Conservation (phyloP, 2,797 vertebrate genomes). For the Scolopax rusticola region DNA sequence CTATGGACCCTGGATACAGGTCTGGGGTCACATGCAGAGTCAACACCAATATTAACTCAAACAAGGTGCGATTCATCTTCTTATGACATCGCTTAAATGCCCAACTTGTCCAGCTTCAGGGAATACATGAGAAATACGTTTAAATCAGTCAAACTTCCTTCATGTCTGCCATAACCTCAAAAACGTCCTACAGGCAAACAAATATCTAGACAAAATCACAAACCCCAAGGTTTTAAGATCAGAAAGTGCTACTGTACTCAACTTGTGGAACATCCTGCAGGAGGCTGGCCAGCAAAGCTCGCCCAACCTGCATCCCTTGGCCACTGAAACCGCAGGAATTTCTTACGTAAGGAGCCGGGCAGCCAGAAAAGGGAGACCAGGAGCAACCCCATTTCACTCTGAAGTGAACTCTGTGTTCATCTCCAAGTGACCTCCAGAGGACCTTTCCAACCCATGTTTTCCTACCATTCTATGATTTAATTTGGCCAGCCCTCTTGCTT, state of each 20-base stretch:
- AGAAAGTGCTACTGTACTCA: not conserved
- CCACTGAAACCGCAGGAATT: not conserved
- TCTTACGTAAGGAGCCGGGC: fast-evolving
- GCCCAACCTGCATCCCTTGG: fast-evolving
- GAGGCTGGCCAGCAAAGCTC: not conserved
- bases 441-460: not conserved
- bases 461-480: no score
- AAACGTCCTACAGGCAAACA: not conserved
- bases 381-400: not conserved
- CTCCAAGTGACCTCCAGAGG: not conserved
- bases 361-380: not conserved
- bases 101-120: not conserved
- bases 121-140: not conserved
- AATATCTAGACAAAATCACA: not conserved
- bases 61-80: not conserved
- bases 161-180: not conserved
- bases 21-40: fast-evolving
- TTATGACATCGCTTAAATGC: not conserved
- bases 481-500: not conserved
- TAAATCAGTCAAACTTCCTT: not conserved
- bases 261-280: not conserved
- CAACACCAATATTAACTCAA: not conserved
- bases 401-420: not conserved
- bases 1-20: not conserved
- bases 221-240: not conserved